Evolutionary conservation across 2,888 invertebrate genomes (phyloP).

Genomic region (Abrostola triplasia): DNA sequence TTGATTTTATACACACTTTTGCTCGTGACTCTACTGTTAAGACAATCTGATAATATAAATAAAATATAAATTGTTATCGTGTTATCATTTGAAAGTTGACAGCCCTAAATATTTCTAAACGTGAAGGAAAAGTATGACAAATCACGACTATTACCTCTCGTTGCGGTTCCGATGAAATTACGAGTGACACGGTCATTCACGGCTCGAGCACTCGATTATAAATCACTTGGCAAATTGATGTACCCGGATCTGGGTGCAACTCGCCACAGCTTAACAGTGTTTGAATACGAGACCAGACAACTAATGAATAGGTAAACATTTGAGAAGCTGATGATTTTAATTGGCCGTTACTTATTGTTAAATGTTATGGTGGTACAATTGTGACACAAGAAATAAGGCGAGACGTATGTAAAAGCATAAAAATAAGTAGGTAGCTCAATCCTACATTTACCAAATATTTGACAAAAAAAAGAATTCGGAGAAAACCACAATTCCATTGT

Average conservation of each 20-base stretch:
- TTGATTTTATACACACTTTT: too few species aligned
- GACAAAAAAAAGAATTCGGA: constrained; percentile 34
- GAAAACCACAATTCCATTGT: constrained; percentile 39
- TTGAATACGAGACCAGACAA: constrained; percentile 2
- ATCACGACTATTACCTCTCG: constrained; percentile 67
- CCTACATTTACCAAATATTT: constrained; percentile 30
- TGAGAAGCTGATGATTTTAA: too few species aligned
- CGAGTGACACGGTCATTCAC: constrained; percentile 60
- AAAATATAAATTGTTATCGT: constrained; percentile 12
- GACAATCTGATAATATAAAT: too few species aligned
- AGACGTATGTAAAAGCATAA: background rate
- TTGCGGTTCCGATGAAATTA: constrained; percentile 63
- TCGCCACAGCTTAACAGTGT: constrained; percentile 20
- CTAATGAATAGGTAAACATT: too few species aligned
- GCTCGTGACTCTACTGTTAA: too few species aligned
- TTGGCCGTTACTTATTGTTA: too few species aligned
- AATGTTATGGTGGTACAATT: too few species aligned
- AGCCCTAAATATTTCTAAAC: constrained; percentile 42
- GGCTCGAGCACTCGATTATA: constrained; percentile 57
- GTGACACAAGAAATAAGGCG: too few species aligned
- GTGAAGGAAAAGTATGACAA: constrained; percentile 79
- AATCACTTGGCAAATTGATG: constrained; percentile 61
- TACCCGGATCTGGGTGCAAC: constrained; percentile 48
- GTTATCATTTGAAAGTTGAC: constrained; percentile 13
- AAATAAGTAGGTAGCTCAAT: background rate